Evolutionary conservation across 2,888 invertebrate species (phyloP).

Genomic region (Cerastoderma edule): DNA sequence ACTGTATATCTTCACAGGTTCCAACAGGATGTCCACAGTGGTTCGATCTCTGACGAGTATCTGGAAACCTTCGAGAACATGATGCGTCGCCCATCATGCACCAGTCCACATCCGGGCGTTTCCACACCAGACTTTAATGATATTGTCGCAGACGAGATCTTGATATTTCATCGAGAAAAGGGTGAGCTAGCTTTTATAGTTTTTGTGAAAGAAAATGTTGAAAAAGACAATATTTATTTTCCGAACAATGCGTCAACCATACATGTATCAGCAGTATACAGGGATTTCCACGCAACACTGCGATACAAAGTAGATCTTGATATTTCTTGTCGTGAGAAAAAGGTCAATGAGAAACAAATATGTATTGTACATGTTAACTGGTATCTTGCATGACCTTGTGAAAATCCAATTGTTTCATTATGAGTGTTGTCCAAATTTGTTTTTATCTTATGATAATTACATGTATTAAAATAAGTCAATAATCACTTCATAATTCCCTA

Average conservation of each 20-base stretch:
- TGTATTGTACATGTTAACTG: no score
- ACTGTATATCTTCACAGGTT: slow-evolving; percentile 48
- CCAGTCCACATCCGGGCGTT: slow-evolving; percentile 32
- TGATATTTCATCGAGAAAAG: slow-evolving; percentile 12
- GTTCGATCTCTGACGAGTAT: slow-evolving; percentile 55
- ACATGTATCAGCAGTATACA: not conserved
- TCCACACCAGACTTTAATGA: slow-evolving; percentile 27
- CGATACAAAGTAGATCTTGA: not conserved
- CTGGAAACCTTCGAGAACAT: slow-evolving; percentile 39
- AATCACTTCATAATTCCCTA: not conserved
- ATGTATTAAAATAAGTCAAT: not conserved
- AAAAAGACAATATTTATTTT: no score
- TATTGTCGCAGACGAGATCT: slow-evolving; percentile 25
- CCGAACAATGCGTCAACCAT: no score
- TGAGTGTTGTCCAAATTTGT: not conserved
- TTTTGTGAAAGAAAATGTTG: not conserved
- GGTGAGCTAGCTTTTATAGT: slow-evolving; percentile 17
- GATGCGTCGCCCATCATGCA: slow-evolving; percentile 15
- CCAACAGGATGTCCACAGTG: slow-evolving; percentile 58
- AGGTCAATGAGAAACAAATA: no score
- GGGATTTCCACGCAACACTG: not conserved
- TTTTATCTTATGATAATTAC: not conserved
- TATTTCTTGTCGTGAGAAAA: not conserved
- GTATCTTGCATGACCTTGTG: not conserved
- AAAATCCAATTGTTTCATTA: not conserved